These are phyloP conservation scores for Cyanoderma ruficeps DNA, from an alignment of 2,113 vertebrate genomes.

Conservation along the genomic window DNA sequence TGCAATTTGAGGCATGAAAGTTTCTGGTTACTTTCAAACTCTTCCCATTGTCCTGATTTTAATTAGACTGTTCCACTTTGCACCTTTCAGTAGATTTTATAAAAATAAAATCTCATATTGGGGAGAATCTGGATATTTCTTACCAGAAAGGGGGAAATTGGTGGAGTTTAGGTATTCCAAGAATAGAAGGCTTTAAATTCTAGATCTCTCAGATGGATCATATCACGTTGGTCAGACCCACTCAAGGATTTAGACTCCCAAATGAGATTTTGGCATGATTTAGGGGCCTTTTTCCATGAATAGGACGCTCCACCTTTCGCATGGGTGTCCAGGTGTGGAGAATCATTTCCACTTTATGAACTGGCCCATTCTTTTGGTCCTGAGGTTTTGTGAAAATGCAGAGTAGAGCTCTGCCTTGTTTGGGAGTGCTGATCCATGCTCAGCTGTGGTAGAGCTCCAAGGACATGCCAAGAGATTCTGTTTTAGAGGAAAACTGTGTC, in stretches of 20 bases:
- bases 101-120: not conserved
- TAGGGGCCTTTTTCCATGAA: not conserved
- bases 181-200: not conserved
- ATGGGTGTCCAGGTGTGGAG: not conserved
- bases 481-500: not conserved
- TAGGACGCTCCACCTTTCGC: accelerated
- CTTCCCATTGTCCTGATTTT: not conserved
- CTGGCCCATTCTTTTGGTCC: not conserved
- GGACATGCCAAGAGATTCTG: not conserved
- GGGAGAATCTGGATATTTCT: not conserved
- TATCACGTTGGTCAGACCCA: not conserved
- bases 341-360: not conserved
- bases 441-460: not conserved
- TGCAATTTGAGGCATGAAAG: not conserved
- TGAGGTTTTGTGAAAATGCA: not conserved
- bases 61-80: not conserved
- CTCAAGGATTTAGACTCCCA: not conserved
- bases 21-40: not conserved
- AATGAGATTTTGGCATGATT: not conserved
- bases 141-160: not conserved
- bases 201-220: not conserved
- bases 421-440: not conserved
- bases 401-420: not conserved
- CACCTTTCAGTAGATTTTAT: not conserved
- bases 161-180: not conserved